Base-by-base conservation (phyloP, 92 coral and sea anemone genomes). In the Epizoanthus rinbou region DNA sequence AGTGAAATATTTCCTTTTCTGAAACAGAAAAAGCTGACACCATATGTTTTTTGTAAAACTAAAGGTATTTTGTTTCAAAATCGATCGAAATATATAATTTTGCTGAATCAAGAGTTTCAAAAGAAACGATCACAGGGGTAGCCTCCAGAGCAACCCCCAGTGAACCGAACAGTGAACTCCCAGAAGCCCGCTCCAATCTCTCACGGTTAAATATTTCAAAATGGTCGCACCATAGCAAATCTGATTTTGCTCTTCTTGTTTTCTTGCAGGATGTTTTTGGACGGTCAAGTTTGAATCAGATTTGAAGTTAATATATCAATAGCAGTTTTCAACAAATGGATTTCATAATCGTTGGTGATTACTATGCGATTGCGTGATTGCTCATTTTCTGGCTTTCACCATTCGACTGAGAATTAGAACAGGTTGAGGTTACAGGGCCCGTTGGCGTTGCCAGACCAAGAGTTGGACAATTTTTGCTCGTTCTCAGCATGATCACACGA, bases 161-260 rank as follows among this genome's bases (percentile, higher is more conserved):
- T 0, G 31, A 28, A 23, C 69, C 7, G 10, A 2, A n/a, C 11
- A 0, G n/a, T n/a, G 41, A 25, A 43, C 2, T 43, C 3, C 72
- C 45, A 33, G 47, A 64, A n/a, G 31, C 37, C 33, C 72, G 72
- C 14, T 67, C 45, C 72, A 67, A 67, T 41, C 47, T 67, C 72
- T 33, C 72, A 67, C 72, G 72, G 72, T 14, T 41, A 67, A 33
- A 41, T 17, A 67, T 67, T 67, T 67, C 21, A 67, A 67, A 67
- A 67, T 67, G 72, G 72, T n/a, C 21, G 19, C 17, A 60, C 8
- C 68, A 0, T 23, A 9, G 19, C 5, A 21, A n/a, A 23, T n/a
- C 33, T 16, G 16, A 28, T 5, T 64, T 24, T 47, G 3, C 54
- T 9, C 54, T 8, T 33, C 22, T 67, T 65, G 24, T 31, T 9